Percentiles rank a stretch among this genome's conserved stretches.
These are phyloP conservation scores for Trematocara variabile DNA, from an alignment of 2,113 vertebrate species.

Conservation along the genomic window DNA sequence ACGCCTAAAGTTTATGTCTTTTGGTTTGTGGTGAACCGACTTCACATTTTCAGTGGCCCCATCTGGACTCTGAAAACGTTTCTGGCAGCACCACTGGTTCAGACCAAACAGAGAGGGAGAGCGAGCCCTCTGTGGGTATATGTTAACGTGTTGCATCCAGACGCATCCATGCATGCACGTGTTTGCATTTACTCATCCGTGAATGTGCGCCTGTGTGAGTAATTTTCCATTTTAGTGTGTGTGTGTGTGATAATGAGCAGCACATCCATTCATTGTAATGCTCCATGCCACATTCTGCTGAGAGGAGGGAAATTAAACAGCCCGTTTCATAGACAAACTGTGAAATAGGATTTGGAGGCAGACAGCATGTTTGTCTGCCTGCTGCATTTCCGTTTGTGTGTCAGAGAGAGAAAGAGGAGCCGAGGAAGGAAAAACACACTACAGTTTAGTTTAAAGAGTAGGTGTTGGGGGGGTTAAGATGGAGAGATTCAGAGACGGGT, in stretches of 20 bases:
- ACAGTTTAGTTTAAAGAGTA: neutral
- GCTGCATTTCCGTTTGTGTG: neutral
- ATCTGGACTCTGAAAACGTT: neutral
- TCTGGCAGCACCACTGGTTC: neutral
- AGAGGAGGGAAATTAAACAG: slow-evolving; percentile 21
- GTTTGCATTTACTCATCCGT: neutral
- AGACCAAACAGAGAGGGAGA: neutral
- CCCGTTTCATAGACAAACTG: slow-evolving; percentile 33
- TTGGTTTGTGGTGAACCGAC: neutral
- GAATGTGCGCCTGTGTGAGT: neutral
- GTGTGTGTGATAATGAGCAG: neutral
- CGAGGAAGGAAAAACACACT: neutral
- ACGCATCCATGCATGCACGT: neutral
- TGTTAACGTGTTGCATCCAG: neutral
- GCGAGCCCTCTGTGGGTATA: neutral
- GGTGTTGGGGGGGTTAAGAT: neutral
- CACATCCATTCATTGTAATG: slow-evolving; percentile 17
- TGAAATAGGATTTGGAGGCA: slow-evolving; percentile 53
- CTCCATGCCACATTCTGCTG: slow-evolving; percentile 10
- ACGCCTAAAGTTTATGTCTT: neutral
- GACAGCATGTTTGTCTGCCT: slow-evolving; percentile 10
- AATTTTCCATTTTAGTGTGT: neutral
- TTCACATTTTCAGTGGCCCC: neutral
- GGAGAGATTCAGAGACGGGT: neutral
- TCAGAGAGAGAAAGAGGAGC: neutral